Evolutionary conservation across 1,140 invertebrate genomes (phyloP), one percentile per base, ranked within the genome.

Genomic region (Contarinia nasturtii): DNA sequence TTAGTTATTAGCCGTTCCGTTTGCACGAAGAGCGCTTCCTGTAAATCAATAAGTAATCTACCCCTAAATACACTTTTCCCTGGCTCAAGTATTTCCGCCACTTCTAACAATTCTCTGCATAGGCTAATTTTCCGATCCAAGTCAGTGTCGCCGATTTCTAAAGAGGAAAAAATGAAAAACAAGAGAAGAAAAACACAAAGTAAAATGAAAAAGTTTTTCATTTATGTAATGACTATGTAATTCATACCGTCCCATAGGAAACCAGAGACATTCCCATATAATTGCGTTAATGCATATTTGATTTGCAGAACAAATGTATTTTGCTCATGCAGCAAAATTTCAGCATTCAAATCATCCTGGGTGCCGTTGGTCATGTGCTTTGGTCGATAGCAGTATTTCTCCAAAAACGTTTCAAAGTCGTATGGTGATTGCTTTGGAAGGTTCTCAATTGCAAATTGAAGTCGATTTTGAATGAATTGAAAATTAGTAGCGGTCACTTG

Each of bases 301-400:
- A 76, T 70, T 55, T 77, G 70, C n/a, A 79, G 59, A 2, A 76
- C 59, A 50, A 79, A 70, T 52, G 71, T 74, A 51, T 82, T 80
- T 33, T 66, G 73, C 10, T 73, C 69, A 59, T 79, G 76, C 22
- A 82, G 55, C 7, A 71, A 27, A 27, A 27, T 27, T 27, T 27
- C 27, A 3, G 27, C 27, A 27, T 27, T 27, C 27, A 27, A 27
- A 27, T 27, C 27, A 27, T 27, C 27, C 10, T 27, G 4, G 27
- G 3, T 27, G 27, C 27, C 27, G 10, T 27, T 27, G 27, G 27
- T 27, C 10, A 5, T 65, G 34, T 55, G 3, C 10, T 10, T 27
- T 27, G 27, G 27, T 27, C 27, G 57, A 33, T 67, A 58, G 36
- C 64, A 67, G 50, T 75, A 73, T 48, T 73, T 76, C 15, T 67